Conservation (phyloP, 2,113 vertebrate genomes). For the Halichoeres trimaculatus region DNA sequence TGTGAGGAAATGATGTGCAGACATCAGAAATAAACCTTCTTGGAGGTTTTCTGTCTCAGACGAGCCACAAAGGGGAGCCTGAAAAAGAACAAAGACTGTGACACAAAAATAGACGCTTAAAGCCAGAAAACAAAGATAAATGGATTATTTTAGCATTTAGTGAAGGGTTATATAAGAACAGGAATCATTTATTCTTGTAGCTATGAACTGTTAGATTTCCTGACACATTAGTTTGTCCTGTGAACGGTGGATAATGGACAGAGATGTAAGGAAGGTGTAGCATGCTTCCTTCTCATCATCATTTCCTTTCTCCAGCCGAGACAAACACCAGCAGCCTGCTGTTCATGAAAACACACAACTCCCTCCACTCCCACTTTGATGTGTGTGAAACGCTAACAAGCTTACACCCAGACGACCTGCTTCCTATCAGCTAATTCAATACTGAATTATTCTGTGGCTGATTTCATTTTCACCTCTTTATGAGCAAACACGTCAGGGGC, state of each 20-base stretch:
- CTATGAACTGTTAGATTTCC: too few species aligned
- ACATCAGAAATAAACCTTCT: conserved; percentile 38
- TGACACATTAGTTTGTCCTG: too few species aligned
- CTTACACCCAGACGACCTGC: conserved; percentile 21
- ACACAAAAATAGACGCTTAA: conserved; percentile 12
- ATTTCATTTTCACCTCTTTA: conserved; percentile 41
- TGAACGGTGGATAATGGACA: too few species aligned
- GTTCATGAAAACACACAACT: conserved; percentile 39
- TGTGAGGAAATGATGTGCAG: conserved; percentile 3
- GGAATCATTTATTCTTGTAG: too few species aligned
- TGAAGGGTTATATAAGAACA: not conserved
- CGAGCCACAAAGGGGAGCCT: conserved; percentile 27
- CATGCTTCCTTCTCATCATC: conserved; percentile 5
- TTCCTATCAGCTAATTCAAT: conserved; percentile 14
- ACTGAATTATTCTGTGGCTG: conserved; percentile 40
- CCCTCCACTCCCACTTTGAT: conserved; percentile 43
- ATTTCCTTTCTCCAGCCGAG: conserved; percentile 26
- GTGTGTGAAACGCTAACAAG: conserved; percentile 40
- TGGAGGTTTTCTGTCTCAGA: conserved; percentile 35
- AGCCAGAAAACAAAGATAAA: conserved; percentile 15
- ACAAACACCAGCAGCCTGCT: conserved; percentile 13
- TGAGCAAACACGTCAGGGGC: conserved; percentile 26
- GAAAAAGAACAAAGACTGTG: conserved; percentile 35
- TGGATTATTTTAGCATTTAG: not conserved
- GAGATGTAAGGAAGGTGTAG: conserved; percentile 20